Base-by-base conservation (phyloP, 2,888 invertebrate species). In the Nomada ferruginata region DNA sequence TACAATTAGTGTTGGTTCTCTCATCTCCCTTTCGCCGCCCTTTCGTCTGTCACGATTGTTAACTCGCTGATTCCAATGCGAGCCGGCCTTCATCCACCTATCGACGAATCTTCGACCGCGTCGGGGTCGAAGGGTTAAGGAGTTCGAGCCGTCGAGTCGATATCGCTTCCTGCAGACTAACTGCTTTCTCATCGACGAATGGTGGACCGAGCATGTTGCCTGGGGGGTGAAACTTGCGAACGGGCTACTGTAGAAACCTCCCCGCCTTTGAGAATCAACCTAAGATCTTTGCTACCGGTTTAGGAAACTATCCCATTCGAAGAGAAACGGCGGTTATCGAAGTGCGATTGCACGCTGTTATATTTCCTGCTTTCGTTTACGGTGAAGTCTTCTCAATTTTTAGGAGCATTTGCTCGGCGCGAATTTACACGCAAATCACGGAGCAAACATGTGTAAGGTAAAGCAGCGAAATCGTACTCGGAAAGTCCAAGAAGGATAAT, bases 31-130 rank as follows among this genome's bases (percentile, higher is more conserved):
- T 53, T 44, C 13, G 13, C 11, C 74, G 23, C 66, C 61, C 53
- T 74, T 50, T 76, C 70, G 76, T 70, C 36, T 23, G 65, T 68
- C 73, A 64, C 72, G 75, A 78, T 69, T 75, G 84, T 84, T 84
- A 84, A 76, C 77, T 76, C 61, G 83, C 36, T 63, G 69, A 20
- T 60, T 61, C 36, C 72, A 64, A 79, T 72, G 69, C 69, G n/a
- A 64, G 50, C 53, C 9, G 64, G 65, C 1, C 52, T 36, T n/a
- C 59, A 36, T 53, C 71, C 26, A 44, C 64, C 75, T 69, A 82
- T 77, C 82, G 76, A 18, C 23, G 55, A 52, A 75, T 59, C 59
- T 57, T 76, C 71, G 69, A 57, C 18, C 64, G 26, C 23, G 36
- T 15, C 42, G n/a, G 55, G 29, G n/a, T 13, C 2, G 52, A 82